Evolutionary conservation across 2,113 vertebrate species (phyloP), one percentile per base, ranked within the genome.

Genomic region (Cyanistes caeruleus): DNA sequence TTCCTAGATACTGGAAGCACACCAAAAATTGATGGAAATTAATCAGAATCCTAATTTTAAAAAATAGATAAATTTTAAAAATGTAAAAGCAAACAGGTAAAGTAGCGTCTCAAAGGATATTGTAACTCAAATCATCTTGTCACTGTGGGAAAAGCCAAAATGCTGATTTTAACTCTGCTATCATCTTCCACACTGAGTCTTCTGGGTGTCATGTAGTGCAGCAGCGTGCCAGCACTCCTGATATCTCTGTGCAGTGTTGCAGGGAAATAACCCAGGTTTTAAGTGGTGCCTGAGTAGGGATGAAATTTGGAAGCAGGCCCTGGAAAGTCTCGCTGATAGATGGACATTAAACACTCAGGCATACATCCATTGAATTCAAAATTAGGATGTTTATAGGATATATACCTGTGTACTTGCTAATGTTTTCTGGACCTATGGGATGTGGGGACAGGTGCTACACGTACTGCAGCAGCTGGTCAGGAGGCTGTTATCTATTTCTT

Each of bases 161-260:
- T 37, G 46, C 19, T 76, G 72, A 33, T 81, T 89, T 74, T 77
- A 62, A 17, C 25, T 65, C 8, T 60, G 44, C 44, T 6, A 0
- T 60, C 25, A 16, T 19, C 33, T 75, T 55, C 58, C n/a, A 48
- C 7, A 0, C 14, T 14, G 27, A 28, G 9, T 30, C 46, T 89
- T 63, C 55, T 58, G 58, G 49, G 49, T 3, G 2, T 35, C 67
- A 22, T 2, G 4, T 41, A 27, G 9, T 6, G 22, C 20, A 68
- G 31, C 30, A 20, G 28, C 0, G 0, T 12, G 4, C 0, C 4
- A 84, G 43, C 1, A 2, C 53, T 67, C 73, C 31, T n/a, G 35
- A 31, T 87, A 78, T 39, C 49, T 63, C 43, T 24, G 41, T 37
- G 33, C 72, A 76, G 30, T 4, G 27, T 63, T 63, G 81, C 84